phyloP scores from a whole-genome alignment of 2,888 invertebrate genomes.

The Apantesis nais region DNA sequence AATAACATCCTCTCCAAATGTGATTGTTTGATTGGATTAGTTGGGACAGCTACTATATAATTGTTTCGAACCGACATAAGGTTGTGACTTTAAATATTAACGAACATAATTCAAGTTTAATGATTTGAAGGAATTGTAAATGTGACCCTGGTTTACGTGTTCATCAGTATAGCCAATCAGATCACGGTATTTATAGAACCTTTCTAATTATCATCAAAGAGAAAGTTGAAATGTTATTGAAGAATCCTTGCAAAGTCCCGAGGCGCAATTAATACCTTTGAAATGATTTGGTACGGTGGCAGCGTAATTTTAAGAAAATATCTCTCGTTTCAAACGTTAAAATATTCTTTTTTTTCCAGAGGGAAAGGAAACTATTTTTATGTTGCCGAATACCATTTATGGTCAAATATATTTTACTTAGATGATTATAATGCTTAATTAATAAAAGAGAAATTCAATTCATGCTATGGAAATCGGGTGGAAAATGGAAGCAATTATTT shows the following conservation, averaged over 20 bases:
- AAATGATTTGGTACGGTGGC: slow-evolving; percentile 5
- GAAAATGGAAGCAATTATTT: too few relatives aligned
- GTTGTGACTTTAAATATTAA: background rate
- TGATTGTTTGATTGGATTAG: background rate
- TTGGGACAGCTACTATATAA: background rate
- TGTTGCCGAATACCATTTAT: too few relatives aligned
- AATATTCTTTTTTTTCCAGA: background rate
- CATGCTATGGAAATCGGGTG: too few relatives aligned
- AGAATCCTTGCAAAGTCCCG: slow-evolving; percentile 11
- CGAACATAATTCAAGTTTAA: background rate
- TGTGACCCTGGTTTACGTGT: background rate
- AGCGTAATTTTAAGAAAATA: slow-evolving; percentile 18
- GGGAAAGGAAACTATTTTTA: background rate
- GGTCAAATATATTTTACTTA: too few relatives aligned
- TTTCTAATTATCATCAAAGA: slow-evolving; percentile 24
- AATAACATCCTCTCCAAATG: background rate
- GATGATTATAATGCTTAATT: too few relatives aligned
- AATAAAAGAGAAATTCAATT: too few relatives aligned
- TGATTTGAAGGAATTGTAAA: background rate
- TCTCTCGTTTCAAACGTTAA: background rate
- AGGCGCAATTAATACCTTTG: slow-evolving; percentile 25
- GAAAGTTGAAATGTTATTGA: slow-evolving; percentile 26
- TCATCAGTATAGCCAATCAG: background rate
- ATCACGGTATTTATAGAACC: background rate
- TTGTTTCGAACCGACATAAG: background rate